Percentiles rank a stretch among this genome's conserved stretches.
Evolutionary conservation across 1,140 invertebrate species (phyloP).

Genomic region (Cotesia glomerata): DNA sequence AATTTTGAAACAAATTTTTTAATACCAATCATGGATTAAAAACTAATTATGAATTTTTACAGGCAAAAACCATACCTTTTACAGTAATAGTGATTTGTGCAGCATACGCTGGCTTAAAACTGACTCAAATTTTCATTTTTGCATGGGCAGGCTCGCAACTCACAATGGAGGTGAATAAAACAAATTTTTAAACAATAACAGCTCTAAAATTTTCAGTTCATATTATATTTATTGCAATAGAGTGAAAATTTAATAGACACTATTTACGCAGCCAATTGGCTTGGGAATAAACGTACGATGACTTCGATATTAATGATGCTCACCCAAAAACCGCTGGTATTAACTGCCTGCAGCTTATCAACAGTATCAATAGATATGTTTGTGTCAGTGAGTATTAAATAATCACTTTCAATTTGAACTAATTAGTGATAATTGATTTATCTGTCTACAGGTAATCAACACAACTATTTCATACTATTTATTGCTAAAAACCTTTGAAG

Average conservation of each 20-base stretch:
- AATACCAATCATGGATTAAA: no score
- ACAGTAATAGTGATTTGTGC: not conserved
- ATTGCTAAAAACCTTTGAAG: no score
- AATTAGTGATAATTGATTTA: no score
- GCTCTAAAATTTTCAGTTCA: not conserved
- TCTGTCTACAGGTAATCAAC: not conserved
- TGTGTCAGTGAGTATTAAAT: slow-evolving; percentile 25
- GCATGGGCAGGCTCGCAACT: not conserved
- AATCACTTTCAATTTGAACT: no score
- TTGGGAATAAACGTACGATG: slow-evolving; percentile 4
- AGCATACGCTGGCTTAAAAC: not conserved
- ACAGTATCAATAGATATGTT: slow-evolving; percentile 37
- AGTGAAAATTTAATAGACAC: slow-evolving; percentile 10
- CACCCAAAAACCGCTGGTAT: slow-evolving; percentile 31
- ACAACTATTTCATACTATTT: not conserved
- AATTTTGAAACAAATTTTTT: no score
- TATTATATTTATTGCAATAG: slow-evolving; percentile 8
- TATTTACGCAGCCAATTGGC: slow-evolving; percentile 30
- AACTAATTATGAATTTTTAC: not conserved
- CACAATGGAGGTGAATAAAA: not conserved
- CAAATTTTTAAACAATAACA: not conserved
- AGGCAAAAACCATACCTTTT: not conserved
- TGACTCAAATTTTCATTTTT: slow-evolving; percentile 12
- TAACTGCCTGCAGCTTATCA: slow-evolving; percentile 34
- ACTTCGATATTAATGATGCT: slow-evolving; percentile 33